phyloP scores from a whole-genome alignment of 92 coral and sea anemone species.

The Actinostola sp. region DNA sequence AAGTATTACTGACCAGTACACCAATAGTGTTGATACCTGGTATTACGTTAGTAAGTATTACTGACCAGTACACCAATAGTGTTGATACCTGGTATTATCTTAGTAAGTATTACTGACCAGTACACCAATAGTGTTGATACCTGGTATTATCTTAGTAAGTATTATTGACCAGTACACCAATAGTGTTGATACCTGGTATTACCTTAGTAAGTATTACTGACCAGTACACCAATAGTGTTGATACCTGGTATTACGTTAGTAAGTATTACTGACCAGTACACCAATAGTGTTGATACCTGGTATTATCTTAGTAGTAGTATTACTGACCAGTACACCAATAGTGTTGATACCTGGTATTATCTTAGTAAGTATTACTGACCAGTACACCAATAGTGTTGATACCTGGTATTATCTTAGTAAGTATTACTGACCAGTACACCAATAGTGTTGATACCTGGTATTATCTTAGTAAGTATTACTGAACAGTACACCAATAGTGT shows the following conservation, averaged over 20 bases:
- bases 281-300: slow-evolving; percentile 83
- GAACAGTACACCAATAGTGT: too few species aligned
- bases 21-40: slow-evolving; percentile 83
- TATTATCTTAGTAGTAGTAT: slow-evolving; percentile 88
- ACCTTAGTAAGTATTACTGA: slow-evolving; percentile 80
- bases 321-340: slow-evolving; percentile 67
- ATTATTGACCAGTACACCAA: slow-evolving; percentile 61
- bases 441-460: slow-evolving; percentile 86
- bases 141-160: slow-evolving; percentile 96
- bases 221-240: slow-evolving; percentile 66
- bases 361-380: slow-evolving; percentile 81
- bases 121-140: slow-evolving; percentile 76
- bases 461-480: slow-evolving; percentile 79
- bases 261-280: slow-evolving; percentile 68
- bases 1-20: slow-evolving; percentile 68
- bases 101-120: slow-evolving; percentile 74
- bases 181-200: slow-evolving; percentile 84
- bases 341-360: slow-evolving; percentile 82
- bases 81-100: slow-evolving; percentile 88
- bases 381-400: slow-evolving; percentile 65
- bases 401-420: slow-evolving; percentile 96
- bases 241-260: slow-evolving; percentile 94
- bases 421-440: slow-evolving; percentile 64
- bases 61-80: slow-evolving; percentile 68
- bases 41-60: slow-evolving; percentile 83